Evolutionary conservation across 2,113 vertebrate genomes (phyloP).

Genomic region (Nanorana parkeri): DNA sequence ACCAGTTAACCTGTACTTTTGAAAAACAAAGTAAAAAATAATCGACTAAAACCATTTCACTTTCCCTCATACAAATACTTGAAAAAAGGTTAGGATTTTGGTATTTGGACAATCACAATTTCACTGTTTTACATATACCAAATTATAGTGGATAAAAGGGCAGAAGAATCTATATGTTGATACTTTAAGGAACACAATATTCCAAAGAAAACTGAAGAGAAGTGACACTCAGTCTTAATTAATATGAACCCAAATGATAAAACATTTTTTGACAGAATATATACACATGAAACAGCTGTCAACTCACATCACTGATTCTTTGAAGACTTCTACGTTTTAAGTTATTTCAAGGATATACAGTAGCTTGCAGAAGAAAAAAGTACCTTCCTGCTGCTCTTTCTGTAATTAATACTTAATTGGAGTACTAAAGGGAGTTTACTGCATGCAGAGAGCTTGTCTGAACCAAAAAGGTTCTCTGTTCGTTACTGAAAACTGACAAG

Average conservation of each 20-base stretch:
- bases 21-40: too few species aligned
- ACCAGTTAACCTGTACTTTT: too few species aligned
- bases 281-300: conserved; percentile 34
- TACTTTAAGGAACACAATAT: background rate
- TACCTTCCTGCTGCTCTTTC: conserved; percentile 1
- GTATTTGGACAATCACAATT: too few species aligned
- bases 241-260: background rate
- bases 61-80: too few species aligned
- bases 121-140: too few species aligned
- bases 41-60: too few species aligned
- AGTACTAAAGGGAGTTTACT: background rate
- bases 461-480: background rate
- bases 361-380: conserved; percentile 6
- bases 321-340: conserved; percentile 30
- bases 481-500: conserved; percentile 30
- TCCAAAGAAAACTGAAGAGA: background rate
- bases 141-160: too few species aligned
- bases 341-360: background rate
- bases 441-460: conserved; percentile 13
- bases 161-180: background rate
- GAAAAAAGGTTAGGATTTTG: too few species aligned
- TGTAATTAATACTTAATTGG: conserved; percentile 5
- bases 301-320: background rate
- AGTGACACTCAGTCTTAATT: conserved; percentile 4
- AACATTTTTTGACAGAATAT: too few species aligned